Percentiles rank a stretch among this genome's conserved stretches.
Conservation (phyloP, 2,113 vertebrate genomes). For the Pollachius pollachius region DNA sequence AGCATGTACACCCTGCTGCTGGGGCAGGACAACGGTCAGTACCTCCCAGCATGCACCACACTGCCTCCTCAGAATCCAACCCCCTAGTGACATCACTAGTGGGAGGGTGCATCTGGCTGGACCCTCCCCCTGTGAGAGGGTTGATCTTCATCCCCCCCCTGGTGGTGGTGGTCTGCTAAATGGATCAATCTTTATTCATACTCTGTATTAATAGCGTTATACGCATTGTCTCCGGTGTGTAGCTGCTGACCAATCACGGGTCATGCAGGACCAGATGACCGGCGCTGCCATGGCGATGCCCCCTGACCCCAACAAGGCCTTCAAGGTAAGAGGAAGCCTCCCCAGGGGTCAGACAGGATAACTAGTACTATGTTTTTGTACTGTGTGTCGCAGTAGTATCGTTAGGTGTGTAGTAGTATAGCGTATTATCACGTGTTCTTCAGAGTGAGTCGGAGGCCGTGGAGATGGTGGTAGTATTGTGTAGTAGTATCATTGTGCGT, state of each 20-base stretch:
- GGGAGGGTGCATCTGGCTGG: too few relatives aligned
- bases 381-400: too few relatives aligned
- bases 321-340: slow-evolving; percentile 69
- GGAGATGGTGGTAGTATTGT: slow-evolving; percentile 46
- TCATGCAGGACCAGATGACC: slow-evolving; percentile 82
- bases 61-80: not conserved
- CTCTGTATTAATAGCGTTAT: too few relatives aligned
- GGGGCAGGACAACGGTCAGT: slow-evolving; percentile 81
- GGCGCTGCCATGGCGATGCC: slow-evolving; percentile 75
- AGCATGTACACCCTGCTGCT: slow-evolving; percentile 81
- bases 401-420: too few relatives aligned
- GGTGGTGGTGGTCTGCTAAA: too few relatives aligned
- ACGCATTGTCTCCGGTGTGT: not conserved
- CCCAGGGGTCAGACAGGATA: not conserved
- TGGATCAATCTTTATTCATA: too few relatives aligned
- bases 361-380: too few relatives aligned
- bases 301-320: slow-evolving; percentile 79
- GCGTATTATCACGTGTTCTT: not conserved
- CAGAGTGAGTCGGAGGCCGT: slow-evolving; percentile 86
- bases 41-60: not conserved
- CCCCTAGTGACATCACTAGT: too few relatives aligned
- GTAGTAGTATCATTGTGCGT: too few relatives aligned
- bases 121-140: too few relatives aligned
- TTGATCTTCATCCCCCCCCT: too few relatives aligned
- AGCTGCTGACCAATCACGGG: slow-evolving; percentile 76